Percentiles rank a stretch among this genome's conserved stretches.
Evolutionary conservation across 2,888 invertebrate species (phyloP).

Genomic region (Catocala fraxini): DNA sequence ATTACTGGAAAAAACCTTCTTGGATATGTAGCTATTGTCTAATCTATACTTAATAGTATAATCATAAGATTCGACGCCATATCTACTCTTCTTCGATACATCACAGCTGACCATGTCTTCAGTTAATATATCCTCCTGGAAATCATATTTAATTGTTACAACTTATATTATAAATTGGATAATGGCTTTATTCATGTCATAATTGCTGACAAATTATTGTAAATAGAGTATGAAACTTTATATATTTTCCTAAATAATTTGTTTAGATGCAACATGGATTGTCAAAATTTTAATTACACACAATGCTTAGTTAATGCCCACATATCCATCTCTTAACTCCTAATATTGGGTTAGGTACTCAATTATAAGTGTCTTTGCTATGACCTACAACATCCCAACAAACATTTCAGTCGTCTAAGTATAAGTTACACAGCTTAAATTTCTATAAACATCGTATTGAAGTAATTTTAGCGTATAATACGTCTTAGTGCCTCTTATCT

Average conservation of each 20-base stretch:
- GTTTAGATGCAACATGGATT: too few relatives aligned
- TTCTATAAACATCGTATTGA: slow-evolving; percentile 5
- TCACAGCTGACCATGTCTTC: slow-evolving; percentile 93
- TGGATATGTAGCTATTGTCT: slow-evolving; percentile 81
- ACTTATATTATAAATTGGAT: too few relatives aligned
- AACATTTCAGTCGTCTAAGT: slow-evolving; percentile 4
- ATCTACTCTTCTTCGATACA: slow-evolving; percentile 89
- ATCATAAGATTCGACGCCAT: slow-evolving; percentile 93
- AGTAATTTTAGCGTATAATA: slow-evolving; percentile 3
- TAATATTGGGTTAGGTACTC: too few relatives aligned
- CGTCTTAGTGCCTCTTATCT: slow-evolving; percentile 3
- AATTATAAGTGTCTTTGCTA: too few relatives aligned
- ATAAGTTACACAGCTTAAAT: neutral
- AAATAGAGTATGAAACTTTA: too few relatives aligned
- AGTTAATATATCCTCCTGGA: slow-evolving; percentile 93
- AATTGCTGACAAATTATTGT: too few relatives aligned
- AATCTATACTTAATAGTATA: slow-evolving; percentile 89
- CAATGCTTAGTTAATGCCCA: too few relatives aligned
- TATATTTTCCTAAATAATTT: too few relatives aligned
- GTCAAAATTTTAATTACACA: too few relatives aligned
- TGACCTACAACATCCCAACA: too few relatives aligned
- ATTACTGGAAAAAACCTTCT: slow-evolving; percentile 72
- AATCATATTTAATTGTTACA: slow-evolving; percentile 30
- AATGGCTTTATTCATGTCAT: too few relatives aligned
- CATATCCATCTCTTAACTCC: too few relatives aligned